phyloP scores from a whole-genome alignment of 1,140 invertebrate species.

The Drosophila tsacasi region DNA sequence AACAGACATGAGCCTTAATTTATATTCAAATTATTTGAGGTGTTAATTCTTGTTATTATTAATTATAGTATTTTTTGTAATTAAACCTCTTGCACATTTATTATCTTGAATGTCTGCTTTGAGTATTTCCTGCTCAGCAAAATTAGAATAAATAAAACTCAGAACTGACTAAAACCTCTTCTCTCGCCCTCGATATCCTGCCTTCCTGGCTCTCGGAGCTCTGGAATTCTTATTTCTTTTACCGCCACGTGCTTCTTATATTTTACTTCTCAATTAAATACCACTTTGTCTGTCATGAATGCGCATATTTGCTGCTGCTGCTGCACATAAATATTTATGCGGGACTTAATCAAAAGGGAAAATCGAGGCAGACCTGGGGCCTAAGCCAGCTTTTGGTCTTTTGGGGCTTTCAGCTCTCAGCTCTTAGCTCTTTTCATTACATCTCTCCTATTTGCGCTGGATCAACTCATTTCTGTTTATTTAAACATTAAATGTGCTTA shows the following conservation, averaged over 20 bases:
- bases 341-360: constrained; percentile 62
- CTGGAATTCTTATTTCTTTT: background rate
- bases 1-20: background rate
- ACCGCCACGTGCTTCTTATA: constrained; percentile 22
- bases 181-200: background rate
- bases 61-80: background rate
- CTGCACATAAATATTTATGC: constrained; percentile 74
- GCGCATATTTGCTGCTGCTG: constrained; percentile 35
- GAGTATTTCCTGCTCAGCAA: background rate
- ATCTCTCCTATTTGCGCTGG: constrained; percentile 45
- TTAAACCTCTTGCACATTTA: background rate
- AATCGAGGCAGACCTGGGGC: background rate
- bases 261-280: constrained; percentile 74
- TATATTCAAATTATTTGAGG: background rate
- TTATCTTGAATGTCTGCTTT: background rate
- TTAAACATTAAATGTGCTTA: constrained; percentile 78
- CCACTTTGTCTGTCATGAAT: constrained; percentile 52
- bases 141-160: constrained; percentile 2
- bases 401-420: background rate
- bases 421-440: constrained; percentile 33
- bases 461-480: constrained; percentile 63
- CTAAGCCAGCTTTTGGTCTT: constrained; percentile 17
- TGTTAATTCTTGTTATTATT: background rate
- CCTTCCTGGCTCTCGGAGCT: background rate
- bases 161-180: background rate